A percentile compares a stretch with the other conserved stretches of the same genome.
phyloP scores from a whole-genome alignment of 2,888 invertebrate species.

The Galerucella calmariensis region DNA sequence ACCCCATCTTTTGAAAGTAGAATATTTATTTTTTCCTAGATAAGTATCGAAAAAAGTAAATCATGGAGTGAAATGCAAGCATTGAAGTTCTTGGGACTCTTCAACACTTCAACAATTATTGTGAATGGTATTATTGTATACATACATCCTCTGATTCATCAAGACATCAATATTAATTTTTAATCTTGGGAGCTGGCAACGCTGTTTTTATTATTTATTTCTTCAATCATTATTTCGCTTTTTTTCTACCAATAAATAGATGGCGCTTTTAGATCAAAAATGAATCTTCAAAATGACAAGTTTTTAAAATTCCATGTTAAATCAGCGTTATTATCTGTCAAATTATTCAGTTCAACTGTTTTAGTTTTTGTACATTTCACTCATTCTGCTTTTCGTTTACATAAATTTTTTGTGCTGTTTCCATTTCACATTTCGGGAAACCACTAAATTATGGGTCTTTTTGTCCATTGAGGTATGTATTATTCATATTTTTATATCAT shows the following conservation, averaged over 20 bases:
- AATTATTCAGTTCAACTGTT: constrained; percentile 39
- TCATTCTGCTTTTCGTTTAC: constrained; percentile 40
- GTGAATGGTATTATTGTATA: too few relatives aligned
- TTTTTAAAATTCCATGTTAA: not conserved
- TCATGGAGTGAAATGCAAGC: too few relatives aligned
- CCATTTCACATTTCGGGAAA: constrained; percentile 39
- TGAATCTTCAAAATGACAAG: not conserved
- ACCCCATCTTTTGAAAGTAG: too few relatives aligned
- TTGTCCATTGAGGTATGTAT: constrained; percentile 31
- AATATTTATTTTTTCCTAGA: too few relatives aligned
- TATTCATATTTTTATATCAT: not conserved
- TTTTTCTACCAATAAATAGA: not conserved
- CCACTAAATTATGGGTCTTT: constrained; percentile 37
- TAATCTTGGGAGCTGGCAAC: not conserved
- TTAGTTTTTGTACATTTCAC: constrained; percentile 40
- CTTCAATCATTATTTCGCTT: not conserved
- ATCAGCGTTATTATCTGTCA: constrained; percentile 27
- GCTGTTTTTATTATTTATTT: not conserved
- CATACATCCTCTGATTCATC: too few relatives aligned
- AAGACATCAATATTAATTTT: too few relatives aligned
- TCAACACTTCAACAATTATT: too few relatives aligned
- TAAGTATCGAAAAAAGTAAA: too few relatives aligned
- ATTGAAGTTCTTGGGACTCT: too few relatives aligned
- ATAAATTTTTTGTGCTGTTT: constrained; percentile 46
- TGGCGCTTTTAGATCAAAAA: not conserved